Evolutionary conservation across 1,140 invertebrate species (phyloP), one percentile per base, ranked within the genome.

Genomic region (Macrotrachela quadricornifera): DNA sequence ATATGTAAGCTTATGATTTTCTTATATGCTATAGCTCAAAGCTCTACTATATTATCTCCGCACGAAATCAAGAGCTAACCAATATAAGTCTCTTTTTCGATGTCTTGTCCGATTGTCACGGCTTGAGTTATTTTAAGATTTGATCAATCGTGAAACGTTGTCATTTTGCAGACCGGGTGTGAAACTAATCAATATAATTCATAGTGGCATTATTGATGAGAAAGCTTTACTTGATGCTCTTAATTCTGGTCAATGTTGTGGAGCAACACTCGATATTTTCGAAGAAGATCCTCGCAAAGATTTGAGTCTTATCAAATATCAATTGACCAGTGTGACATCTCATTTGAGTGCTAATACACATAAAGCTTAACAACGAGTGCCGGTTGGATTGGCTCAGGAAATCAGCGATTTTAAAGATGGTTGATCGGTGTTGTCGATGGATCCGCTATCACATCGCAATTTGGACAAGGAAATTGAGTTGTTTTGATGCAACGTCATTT

Each of bases 211-310:
- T 44, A 78, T 96, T 37, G 79, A 88, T 62, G 70, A 80, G 59
- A 63, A 73, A 46, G 68, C 62, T 10, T 54, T 71, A 13, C 54
- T 69, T 14, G 52, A 59, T 30, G 65, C 66, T 14, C 55, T 71
- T 12, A 59, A 68, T 17, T 60, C 61, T 39, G 84, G 82, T 38
- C 77, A 80, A 57, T 85, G 85, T 64, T 83, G 78, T 11, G 90
- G 86, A 30, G 88, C 88, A 16, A 90, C 79, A 1, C 71, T 96
- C 15, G 91, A 96, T 69, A 90, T 95, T 0, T 96, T 81, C 62
- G 74, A 78, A 51, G 78, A 92, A 62, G n/a, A 77, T 59, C 75
- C 75, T 21, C 73, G 74, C 6, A 70, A 62, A 52, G 65, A 71
- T 59, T 66, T 63, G 16, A 62, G 60, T 15, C 58, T 77, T 41